phyloP scores from a whole-genome alignment of 1,140 invertebrate species.

The Pectinophora gossypiella region DNA sequence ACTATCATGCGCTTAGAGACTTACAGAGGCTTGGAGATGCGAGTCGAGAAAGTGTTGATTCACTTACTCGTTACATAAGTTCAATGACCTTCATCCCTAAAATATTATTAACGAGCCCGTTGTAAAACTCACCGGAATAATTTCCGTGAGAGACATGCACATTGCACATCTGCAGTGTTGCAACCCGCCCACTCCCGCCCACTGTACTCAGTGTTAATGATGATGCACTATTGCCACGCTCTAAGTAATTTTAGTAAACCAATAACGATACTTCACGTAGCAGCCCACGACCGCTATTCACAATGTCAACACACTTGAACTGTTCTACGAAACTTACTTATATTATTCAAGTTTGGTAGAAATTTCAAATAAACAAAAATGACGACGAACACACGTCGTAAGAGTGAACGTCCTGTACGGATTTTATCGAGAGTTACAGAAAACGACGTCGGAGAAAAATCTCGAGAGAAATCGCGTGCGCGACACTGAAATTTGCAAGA shows the following conservation, averaged over 20 bases:
- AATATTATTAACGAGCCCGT: too few relatives aligned
- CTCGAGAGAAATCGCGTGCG: not conserved
- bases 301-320: not conserved
- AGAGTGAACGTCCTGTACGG: too few relatives aligned
- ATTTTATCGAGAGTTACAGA: too few relatives aligned
- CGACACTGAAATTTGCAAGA: not conserved
- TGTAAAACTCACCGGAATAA: not conserved
- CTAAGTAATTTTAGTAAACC: slow-evolving; percentile 3
- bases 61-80: too few relatives aligned
- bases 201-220: slow-evolving; percentile 13
- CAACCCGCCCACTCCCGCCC: slow-evolving; percentile 20
- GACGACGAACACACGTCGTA: too few relatives aligned
- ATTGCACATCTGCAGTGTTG: slow-evolving; percentile 6
- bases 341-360: not conserved
- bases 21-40: too few relatives aligned
- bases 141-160: slow-evolving; percentile 14
- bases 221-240: slow-evolving; percentile 15
- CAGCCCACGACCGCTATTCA: not conserved
- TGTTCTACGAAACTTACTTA: too few relatives aligned
- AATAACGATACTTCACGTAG: not conserved
- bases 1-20: too few relatives aligned
- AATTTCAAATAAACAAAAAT: not conserved
- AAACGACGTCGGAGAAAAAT: too few relatives aligned
- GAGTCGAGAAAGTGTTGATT: too few relatives aligned
- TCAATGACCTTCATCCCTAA: too few relatives aligned